These are phyloP conservation scores for Dendrocincla tyrannina DNA, from an alignment of 2,797 vertebrate genomes.

Conservation along the genomic window DNA sequence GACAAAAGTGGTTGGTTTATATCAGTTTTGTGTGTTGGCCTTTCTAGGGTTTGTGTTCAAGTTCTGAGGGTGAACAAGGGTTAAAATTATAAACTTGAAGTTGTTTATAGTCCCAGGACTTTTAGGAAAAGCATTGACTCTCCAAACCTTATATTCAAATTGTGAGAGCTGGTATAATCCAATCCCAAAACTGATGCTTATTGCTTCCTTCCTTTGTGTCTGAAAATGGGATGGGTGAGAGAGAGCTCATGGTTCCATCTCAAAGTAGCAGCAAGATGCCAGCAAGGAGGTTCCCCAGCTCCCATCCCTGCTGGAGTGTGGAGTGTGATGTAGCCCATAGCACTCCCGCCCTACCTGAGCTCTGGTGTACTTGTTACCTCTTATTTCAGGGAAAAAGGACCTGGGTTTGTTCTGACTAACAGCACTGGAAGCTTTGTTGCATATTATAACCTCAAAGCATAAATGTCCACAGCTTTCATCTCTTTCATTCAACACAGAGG, in stretches of 20 bases:
- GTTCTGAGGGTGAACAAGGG: background rate
- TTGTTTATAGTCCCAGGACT: background rate
- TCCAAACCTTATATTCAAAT: background rate
- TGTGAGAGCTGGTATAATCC: background rate
- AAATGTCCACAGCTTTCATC: background rate
- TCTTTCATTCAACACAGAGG: background rate
- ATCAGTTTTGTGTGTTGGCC: background rate
- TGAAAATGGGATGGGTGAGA: background rate
- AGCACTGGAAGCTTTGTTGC: background rate
- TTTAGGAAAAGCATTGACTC: background rate
- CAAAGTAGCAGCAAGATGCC: background rate
- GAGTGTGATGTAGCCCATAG: rapidly evolving
- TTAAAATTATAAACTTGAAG: background rate
- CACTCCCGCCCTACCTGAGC: rapidly evolving
- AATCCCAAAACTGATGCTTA: rapidly evolving
- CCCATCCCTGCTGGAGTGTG: rapidly evolving
- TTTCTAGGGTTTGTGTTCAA: background rate
- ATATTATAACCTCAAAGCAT: background rate
- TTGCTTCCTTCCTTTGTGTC: background rate
- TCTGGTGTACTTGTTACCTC: background rate
- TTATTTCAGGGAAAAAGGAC: background rate
- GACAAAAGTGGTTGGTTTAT: background rate
- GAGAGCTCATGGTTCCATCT: background rate
- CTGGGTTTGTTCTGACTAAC: background rate
- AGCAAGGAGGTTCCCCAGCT: background rate